These are phyloP conservation scores for Hirudo medicinalis DNA, from an alignment of 1,140 invertebrate species.

Conservation along the genomic window DNA sequence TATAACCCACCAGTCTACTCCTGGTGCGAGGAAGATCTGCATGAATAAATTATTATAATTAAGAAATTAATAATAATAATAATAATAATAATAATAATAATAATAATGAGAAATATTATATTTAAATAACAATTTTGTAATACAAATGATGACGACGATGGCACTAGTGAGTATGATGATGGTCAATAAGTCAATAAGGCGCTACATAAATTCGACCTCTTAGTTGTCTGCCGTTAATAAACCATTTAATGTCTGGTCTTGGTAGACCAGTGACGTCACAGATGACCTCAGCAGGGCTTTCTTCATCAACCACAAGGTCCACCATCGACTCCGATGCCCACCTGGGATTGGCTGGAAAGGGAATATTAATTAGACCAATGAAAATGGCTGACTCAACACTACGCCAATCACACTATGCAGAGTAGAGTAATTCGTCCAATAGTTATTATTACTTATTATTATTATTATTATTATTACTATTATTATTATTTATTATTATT, in stretches of 20 bases:
- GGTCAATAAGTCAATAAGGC: neutral
- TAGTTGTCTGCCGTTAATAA: constrained; percentile 11
- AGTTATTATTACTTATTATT: neutral
- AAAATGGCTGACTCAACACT: neutral
- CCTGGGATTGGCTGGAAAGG: constrained; percentile 6
- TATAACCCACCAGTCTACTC: neutral
- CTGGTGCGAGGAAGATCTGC: constrained; percentile 4
- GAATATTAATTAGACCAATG: neutral
- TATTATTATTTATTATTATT: too few species aligned
- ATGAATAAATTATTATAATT: neutral
- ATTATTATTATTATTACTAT: too few species aligned
- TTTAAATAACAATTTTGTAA: neutral
- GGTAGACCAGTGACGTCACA: constrained; percentile 15
- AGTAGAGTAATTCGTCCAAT: too few species aligned
- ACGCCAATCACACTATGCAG: neutral
- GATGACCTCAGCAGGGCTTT: neutral
- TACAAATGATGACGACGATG: neutral
- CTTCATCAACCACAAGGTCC: neutral
- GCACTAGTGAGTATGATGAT: neutral
- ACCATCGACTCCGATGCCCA: neutral
- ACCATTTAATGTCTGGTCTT: constrained; percentile 14
- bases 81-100: too few species aligned
- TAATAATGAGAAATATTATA: too few species aligned
- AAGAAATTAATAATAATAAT: neutral
- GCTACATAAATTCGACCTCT: neutral